Conservation (phyloP, 2,797 vertebrate species). For the Pseudochromis fuscus region DNA sequence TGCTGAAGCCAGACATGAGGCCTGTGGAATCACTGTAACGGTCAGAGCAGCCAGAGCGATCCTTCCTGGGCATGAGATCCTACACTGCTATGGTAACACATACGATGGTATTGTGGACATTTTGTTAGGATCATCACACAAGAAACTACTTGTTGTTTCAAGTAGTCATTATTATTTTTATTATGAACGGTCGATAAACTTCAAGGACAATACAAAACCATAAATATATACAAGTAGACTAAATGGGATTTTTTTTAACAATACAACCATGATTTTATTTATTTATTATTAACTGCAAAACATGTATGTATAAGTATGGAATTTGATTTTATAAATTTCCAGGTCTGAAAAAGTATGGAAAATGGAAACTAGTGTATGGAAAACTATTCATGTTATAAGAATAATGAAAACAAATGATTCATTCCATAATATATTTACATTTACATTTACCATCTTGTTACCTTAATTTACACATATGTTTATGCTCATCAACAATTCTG, state of each 20-base stretch:
- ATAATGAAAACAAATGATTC: too few relatives aligned
- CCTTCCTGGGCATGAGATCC: slow-evolving; percentile 88
- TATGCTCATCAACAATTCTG: not conserved
- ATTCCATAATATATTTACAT: too few relatives aligned
- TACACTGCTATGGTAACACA: slow-evolving; percentile 94
- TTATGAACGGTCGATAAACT: too few relatives aligned
- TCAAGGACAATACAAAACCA: not conserved
- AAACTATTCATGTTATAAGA: too few relatives aligned
- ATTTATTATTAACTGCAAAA: too few relatives aligned
- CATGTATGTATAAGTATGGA: too few relatives aligned
- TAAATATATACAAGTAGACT: not conserved
- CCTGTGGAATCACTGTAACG: slow-evolving; percentile 74
- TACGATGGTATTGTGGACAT: not conserved
- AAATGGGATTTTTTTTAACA: not conserved
- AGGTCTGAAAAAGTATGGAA: too few relatives aligned
- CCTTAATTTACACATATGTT: not conserved
- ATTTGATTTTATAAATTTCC: too few relatives aligned
- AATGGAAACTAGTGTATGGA: too few relatives aligned
- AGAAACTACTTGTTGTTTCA: too few relatives aligned
- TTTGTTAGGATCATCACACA: not conserved
- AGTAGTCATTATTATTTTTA: too few relatives aligned
- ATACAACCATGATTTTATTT: not conserved
- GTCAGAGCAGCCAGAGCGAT: slow-evolving; percentile 87
- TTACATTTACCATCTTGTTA: too few relatives aligned
- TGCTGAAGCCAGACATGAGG: not conserved